Conservation (phyloP, 2,113 vertebrate species). For the Astatotilapia flaviijosephi region DNA sequence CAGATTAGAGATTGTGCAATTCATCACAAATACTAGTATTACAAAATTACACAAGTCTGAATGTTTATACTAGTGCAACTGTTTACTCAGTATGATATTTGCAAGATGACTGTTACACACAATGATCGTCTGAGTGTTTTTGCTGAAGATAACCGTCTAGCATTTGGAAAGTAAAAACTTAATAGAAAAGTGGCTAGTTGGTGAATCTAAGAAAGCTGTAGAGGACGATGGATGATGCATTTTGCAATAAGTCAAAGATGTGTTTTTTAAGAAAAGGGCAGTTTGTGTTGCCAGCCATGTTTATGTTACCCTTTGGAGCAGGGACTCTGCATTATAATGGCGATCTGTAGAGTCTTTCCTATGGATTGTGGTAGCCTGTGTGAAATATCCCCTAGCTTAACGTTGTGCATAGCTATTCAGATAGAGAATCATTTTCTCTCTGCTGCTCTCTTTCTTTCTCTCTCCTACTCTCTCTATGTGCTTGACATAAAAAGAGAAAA, state of each 20-base stretch:
- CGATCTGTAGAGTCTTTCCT: constrained; percentile 22
- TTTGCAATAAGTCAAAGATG: not conserved
- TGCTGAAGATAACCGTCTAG: not conserved
- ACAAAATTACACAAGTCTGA: not conserved
- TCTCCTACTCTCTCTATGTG: not conserved
- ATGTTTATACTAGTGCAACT: not conserved
- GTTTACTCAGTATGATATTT: not conserved
- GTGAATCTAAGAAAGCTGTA: not conserved
- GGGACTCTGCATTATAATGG: not conserved
- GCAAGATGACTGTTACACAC: not conserved
- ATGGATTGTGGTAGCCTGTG: constrained; percentile 24
- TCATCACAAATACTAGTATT: not conserved
- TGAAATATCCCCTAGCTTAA: constrained; percentile 53
- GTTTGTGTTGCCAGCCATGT: not conserved
- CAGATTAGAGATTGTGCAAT: not conserved
- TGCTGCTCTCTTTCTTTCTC: not conserved
- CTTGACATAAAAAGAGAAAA: constrained; percentile 60
- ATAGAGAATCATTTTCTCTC: constrained; percentile 26
- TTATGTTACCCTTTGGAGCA: constrained; percentile 21
- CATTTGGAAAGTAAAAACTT: not conserved
- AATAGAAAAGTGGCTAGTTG: not conserved
- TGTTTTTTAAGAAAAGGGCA: not conserved
- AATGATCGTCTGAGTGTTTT: not conserved
- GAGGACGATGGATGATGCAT: not conserved
- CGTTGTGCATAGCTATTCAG: constrained; percentile 40